phyloP scores from a whole-genome alignment of 2,113 vertebrate genomes.

The Carassius carassius region DNA sequence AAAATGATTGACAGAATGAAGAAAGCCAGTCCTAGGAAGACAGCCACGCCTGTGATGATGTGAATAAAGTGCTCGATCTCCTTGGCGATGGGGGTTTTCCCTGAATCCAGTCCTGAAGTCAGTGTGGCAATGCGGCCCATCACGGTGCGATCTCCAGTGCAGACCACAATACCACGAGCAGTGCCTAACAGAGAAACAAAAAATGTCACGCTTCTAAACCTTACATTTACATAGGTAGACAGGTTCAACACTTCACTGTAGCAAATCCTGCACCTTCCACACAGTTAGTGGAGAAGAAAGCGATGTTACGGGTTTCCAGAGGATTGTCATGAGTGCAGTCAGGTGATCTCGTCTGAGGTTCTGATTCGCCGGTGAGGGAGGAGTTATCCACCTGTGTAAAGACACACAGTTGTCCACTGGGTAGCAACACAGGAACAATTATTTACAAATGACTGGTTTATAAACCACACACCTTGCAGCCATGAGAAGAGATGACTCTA shows the following conservation, averaged over 20 bases:
- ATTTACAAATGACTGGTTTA: not conserved
- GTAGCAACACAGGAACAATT: not conserved
- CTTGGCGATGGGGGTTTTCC: constrained; percentile 89
- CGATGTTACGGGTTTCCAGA: constrained; percentile 85
- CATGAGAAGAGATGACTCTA: constrained; percentile 86
- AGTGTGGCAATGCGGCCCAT: constrained; percentile 92
- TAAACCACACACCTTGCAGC: constrained; percentile 82
- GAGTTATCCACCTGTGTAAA: constrained; percentile 84
- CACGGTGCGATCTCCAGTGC: constrained; percentile 87
- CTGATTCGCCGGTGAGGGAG: constrained; percentile 87
- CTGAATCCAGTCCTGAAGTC: constrained; percentile 87
- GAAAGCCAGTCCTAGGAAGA: constrained; percentile 85
- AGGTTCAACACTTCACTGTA: not conserved
- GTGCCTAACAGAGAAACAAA: constrained; percentile 73
- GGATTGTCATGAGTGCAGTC: constrained; percentile 92
- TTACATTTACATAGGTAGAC: not conserved
- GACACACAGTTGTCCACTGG: not conserved
- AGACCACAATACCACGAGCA: constrained; percentile 85
- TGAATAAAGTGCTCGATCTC: constrained; percentile 94
- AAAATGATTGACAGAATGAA: constrained; percentile 85
- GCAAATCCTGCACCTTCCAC: constrained; percentile 77
- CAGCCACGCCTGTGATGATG: constrained; percentile 89
- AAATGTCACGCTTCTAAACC: not conserved
- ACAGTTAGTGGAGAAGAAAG: constrained; percentile 92
- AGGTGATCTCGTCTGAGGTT: constrained; percentile 64